Base-by-base conservation (phyloP, 1,140 invertebrate genomes). In the Lepidotrigona ventralis region DNA sequence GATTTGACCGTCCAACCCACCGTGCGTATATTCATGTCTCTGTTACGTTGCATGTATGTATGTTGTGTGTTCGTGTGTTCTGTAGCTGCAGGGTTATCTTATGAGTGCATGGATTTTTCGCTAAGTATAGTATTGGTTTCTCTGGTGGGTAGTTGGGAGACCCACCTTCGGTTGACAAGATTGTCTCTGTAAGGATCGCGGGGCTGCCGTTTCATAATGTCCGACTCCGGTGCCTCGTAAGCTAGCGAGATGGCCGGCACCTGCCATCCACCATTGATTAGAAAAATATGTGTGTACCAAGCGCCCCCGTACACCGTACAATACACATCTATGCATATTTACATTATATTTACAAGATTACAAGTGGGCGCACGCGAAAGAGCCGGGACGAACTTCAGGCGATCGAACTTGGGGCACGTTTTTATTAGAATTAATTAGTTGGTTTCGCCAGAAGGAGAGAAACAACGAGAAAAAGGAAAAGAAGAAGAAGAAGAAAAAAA, bases 171-270 rank as follows among this genome's bases (percentile, higher is more conserved):
- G 95, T 98, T 99, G 93, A 99, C 98, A 95, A 99, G 96, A 96
- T 98, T 98, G 96, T 99, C 98, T 95, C 96, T 97, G 95, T 97
- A 96, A 93, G 98, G 98, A 95, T 99, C 97, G 95, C 98, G 96
- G 90, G 98, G 98, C 95, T 97, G 97, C 93, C 98, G 96, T 96
- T 99, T 98, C 98, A 99, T 99, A 95, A 99, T 99, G 96, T 99
- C 98, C 93, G 97, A 97, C 95, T 99, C 98, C 93, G 98, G 97
- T 95, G 97, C 97, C 96, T 99, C 98, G 95, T 99, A 99, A 95
- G 98, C 98, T 95, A 98, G 96, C 94, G 98, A 98, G 96, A 99
- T 98, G 95, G 98, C 98, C 95, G 98, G 98, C 95, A 98, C 97
- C 97, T 98, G 94, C 93, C 93, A 92, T 93, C 91, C 94, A 95